Conservation (phyloP, 2,797 vertebrate species). For the Dermochelys coriacea region DNA sequence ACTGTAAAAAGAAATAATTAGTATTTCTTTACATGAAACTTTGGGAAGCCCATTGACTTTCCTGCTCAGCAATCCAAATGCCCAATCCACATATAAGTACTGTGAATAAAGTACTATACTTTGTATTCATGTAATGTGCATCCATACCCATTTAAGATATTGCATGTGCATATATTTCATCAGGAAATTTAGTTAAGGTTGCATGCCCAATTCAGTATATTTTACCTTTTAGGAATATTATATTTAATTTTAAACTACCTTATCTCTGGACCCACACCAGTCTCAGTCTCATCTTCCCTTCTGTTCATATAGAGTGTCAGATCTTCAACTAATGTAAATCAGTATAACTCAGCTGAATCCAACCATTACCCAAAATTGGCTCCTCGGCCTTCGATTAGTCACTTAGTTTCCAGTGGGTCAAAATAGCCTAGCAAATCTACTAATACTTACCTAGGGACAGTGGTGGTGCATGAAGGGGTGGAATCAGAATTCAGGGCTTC, state of each 20-base stretch:
- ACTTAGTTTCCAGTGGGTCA: conserved; percentile 9
- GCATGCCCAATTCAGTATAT: neutral
- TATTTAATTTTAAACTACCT: neutral
- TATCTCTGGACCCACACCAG: neutral
- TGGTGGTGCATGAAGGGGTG: neutral
- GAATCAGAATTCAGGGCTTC: neutral
- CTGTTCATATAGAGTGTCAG: neutral
- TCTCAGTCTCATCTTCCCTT: neutral
- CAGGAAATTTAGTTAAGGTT: neutral
- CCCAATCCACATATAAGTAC: neutral
- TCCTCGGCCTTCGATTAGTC: neutral
- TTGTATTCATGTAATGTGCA: neutral
- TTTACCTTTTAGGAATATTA: neutral
- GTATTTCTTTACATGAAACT: conserved; percentile 28
- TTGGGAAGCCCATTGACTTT: conserved; percentile 36
- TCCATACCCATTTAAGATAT: fast-evolving
- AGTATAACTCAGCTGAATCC: neutral
- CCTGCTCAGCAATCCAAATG: neutral
- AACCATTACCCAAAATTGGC: neutral
- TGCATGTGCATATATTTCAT: neutral
- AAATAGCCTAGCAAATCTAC: neutral
- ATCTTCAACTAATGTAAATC: neutral
- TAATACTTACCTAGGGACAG: neutral
- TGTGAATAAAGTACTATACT: neutral
- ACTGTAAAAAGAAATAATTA: too few species aligned